Evolutionary conservation across 37 sponge, comb jelly and placozoan genomes (phyloP).

Genomic region (Aplysina aerophoba): DNA sequence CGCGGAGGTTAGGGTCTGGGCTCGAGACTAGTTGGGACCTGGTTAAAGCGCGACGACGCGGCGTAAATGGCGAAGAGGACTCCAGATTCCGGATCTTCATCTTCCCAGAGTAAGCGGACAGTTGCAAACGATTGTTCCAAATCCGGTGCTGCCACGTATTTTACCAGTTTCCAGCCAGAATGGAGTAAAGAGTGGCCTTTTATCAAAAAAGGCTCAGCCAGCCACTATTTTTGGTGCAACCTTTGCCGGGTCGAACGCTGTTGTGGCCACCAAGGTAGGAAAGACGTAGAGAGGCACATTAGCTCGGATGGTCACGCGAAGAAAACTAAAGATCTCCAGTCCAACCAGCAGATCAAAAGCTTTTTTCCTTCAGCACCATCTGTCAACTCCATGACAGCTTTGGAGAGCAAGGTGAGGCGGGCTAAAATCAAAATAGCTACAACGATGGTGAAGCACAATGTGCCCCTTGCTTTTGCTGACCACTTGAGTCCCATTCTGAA

Average conservation of each 20-base stretch:
- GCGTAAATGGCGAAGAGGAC: not conserved
- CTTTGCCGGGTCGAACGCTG: constrained; percentile 21
- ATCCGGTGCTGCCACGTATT: constrained; percentile 39
- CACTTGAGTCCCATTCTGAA: constrained; percentile 43
- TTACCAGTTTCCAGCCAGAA: no score
- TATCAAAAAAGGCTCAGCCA: constrained; percentile 25
- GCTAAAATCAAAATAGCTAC: constrained; percentile 59
- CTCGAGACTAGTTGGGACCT: no score
- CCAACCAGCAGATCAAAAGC: not conserved
- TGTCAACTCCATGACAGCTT: constrained; percentile 12
- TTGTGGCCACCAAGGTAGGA: constrained; percentile 10
- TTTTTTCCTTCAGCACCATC: constrained; percentile 28
- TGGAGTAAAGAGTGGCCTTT: constrained; percentile 36
- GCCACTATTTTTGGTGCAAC: constrained; percentile 31
- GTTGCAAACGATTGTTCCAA: not conserved
- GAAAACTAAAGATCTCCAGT: constrained; percentile 20
- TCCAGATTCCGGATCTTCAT: not conserved
- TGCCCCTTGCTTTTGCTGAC: constrained; percentile 51
- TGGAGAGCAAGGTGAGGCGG: constrained; percentile 35
- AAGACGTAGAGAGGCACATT: constrained; percentile 11
- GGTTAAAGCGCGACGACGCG: not conserved
- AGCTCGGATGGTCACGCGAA: not conserved
- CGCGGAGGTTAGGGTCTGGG: no score
- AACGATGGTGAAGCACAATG: constrained; percentile 55
- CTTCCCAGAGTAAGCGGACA: not conserved